A percentile compares a stretch with the other conserved stretches of the same genome.
These are phyloP conservation scores for Ischnus inquisitorius DNA, from an alignment of 2,888 invertebrate species.

Conservation along the genomic window DNA sequence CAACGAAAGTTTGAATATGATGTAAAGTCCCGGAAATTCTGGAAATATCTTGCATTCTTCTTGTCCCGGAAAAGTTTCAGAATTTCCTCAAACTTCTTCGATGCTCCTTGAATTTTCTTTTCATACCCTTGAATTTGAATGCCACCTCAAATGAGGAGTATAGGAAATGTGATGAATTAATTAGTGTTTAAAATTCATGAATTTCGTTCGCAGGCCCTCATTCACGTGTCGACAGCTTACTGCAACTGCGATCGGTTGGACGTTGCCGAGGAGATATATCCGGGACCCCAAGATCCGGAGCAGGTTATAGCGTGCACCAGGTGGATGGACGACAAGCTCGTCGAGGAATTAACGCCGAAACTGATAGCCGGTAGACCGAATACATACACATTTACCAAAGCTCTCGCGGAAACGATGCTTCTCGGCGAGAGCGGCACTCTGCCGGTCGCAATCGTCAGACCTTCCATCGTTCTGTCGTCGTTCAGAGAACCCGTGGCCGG, in stretches of 20 bases:
- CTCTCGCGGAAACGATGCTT: constrained; percentile 89
- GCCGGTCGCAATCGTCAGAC: constrained; percentile 90
- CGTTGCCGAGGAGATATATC: constrained; percentile 88
- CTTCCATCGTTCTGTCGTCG: constrained; percentile 86
- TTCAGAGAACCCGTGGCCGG: constrained; percentile 84
- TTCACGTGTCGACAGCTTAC: constrained; percentile 91
- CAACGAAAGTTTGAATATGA: too few relatives aligned
- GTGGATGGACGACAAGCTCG: constrained; percentile 85
- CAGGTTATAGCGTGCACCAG: constrained; percentile 86
- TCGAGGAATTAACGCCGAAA: constrained; percentile 85
- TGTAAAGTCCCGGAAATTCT: too few relatives aligned
- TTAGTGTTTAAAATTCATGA: background rate
- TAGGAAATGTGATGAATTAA: too few relatives aligned
- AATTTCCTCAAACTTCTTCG: too few relatives aligned
- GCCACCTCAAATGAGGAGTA: too few relatives aligned
- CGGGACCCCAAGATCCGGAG: constrained; percentile 86
- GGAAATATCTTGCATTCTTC: too few relatives aligned
- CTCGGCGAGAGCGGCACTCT: constrained; percentile 87
- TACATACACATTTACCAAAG: constrained; percentile 92
- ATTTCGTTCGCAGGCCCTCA: constrained; percentile 85
- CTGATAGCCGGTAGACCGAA: constrained; percentile 88
- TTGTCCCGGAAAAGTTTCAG: too few relatives aligned
- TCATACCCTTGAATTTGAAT: too few relatives aligned
- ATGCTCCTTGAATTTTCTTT: too few relatives aligned
- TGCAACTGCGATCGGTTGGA: constrained; percentile 90